Conservation (phyloP, 2,113 vertebrate genomes). For the Cryptotis parvus region DNA sequence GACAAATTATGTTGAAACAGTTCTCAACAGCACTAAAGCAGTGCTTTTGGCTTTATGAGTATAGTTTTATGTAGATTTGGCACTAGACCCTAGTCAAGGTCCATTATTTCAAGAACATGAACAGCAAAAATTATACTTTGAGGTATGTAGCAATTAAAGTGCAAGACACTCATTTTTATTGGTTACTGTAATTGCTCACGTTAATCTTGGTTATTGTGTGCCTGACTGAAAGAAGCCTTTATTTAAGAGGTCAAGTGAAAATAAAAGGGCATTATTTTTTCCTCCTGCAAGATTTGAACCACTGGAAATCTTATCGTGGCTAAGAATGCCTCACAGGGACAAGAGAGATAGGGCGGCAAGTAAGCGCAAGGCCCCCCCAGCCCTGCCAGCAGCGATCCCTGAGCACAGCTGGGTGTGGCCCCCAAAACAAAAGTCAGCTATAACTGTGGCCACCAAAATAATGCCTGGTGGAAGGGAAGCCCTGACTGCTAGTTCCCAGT, state of each 20-base stretch:
- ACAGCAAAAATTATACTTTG: background rate
- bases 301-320: background rate
- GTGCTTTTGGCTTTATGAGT: background rate
- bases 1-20: slow-evolving; percentile 7
- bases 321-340: background rate
- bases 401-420: no score
- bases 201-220: background rate
- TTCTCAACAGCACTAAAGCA: background rate
- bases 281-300: background rate
- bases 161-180: slow-evolving; percentile 16
- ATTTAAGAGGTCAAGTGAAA: background rate
- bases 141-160: background rate
- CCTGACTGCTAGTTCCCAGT: background rate
- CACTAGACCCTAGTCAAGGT: background rate
- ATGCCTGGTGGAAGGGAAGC: background rate
- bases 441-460: background rate
- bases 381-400: no score
- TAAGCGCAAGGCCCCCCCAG: no score
- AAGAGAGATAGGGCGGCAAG: no score
- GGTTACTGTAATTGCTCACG: background rate
- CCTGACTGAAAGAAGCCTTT: background rate
- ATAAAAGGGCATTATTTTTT: background rate
- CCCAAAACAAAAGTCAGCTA: no score
- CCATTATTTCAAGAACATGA: background rate
- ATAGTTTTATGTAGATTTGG: background rate